Evolutionary conservation across 2,113 vertebrate species (phyloP).

Genomic region (Dasyornis broadbenti): DNA sequence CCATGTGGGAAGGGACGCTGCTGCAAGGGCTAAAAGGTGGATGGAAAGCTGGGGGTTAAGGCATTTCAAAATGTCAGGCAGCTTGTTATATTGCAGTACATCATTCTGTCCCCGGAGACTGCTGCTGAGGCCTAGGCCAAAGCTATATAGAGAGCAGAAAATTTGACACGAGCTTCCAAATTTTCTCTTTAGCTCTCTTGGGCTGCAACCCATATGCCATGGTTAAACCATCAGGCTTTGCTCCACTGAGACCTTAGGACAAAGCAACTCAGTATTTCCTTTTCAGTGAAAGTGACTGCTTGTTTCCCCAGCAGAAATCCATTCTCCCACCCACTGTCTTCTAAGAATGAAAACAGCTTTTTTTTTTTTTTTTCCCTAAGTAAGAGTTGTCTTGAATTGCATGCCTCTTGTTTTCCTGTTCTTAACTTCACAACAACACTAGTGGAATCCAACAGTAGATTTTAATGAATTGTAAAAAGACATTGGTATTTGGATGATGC

Average conservation of each 20-base stretch:
- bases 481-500: not conserved
- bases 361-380: not conserved
- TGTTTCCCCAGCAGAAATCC: slow-evolving; percentile 30
- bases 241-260: slow-evolving; percentile 39
- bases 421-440: not conserved
- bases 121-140: slow-evolving; percentile 11
- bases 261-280: slow-evolving; percentile 38
- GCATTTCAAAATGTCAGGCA: slow-evolving; percentile 65
- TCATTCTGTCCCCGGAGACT: slow-evolving; percentile 65
- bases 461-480: not conserved
- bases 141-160: slow-evolving; percentile 42
- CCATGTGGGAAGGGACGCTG: not conserved
- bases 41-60: slow-evolving; percentile 46
- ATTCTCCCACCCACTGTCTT: slow-evolving; percentile 29
- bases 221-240: slow-evolving; percentile 50
- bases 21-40: slow-evolving; percentile 23
- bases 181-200: slow-evolving; percentile 47
- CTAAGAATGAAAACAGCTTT: slow-evolving; percentile 27
- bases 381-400: not conserved
- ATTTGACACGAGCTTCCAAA: slow-evolving; percentile 52
- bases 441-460: not conserved
- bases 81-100: slow-evolving; percentile 70
- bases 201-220: slow-evolving; percentile 46
- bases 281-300: slow-evolving; percentile 47
- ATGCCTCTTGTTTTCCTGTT: not conserved